These are phyloP conservation scores for Hucho hucho DNA, from an alignment of 2,113 vertebrate species.

Conservation along the genomic window DNA sequence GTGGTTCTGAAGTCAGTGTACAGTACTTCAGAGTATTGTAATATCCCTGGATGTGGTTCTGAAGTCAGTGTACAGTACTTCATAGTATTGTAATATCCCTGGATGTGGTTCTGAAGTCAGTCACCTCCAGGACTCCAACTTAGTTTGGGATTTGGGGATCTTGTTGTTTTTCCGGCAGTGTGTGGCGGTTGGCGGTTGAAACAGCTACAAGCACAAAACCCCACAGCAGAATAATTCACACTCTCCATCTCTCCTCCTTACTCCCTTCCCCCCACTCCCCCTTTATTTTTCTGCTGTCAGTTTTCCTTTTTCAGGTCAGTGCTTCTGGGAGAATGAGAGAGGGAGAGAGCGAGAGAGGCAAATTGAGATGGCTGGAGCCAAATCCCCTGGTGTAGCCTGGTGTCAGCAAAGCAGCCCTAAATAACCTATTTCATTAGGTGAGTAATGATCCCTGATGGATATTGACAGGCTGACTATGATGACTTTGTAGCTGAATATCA, in stretches of 20 bases:
- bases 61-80: background rate
- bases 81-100: background rate
- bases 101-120: conserved; percentile 14
- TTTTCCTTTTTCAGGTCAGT: conserved; percentile 76
- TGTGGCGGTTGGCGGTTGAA: conserved; percentile 15
- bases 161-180: conserved; percentile 4
- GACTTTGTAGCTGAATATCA: conserved; percentile 81
- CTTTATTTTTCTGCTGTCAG: conserved; percentile 65
- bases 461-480: conserved; percentile 78
- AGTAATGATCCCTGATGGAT: conserved; percentile 80
- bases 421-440: conserved; percentile 78
- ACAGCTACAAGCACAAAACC: conserved; percentile 46
- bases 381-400: conserved; percentile 59
- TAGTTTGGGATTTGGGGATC: conserved; percentile 42
- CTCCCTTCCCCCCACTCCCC: conserved; percentile 35
- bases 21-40: no score
- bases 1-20: no score
- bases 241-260: conserved; percentile 42
- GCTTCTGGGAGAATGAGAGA: conserved; percentile 63
- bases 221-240: conserved; percentile 60
- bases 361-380: conserved; percentile 70
- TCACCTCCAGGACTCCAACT: conserved; percentile 51
- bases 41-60: no score
- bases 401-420: conserved; percentile 73
- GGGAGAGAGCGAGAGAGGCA: conserved; percentile 36